Conservation (phyloP, 2,797 vertebrate species). For the Choloepus didactylus region DNA sequence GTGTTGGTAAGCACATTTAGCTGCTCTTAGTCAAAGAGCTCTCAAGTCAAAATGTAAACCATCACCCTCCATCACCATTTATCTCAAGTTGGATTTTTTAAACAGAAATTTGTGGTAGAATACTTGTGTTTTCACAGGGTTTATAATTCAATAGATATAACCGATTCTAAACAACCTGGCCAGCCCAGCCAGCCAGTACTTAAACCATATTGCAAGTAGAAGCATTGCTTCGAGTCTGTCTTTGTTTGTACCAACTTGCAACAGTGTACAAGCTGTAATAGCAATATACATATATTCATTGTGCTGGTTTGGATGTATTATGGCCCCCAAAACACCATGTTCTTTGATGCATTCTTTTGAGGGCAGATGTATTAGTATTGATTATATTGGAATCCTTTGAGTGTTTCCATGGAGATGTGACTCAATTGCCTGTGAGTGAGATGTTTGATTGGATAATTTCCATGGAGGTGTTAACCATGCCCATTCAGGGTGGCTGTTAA, state of each 20-base stretch:
- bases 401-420: no score
- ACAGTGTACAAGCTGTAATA: not conserved
- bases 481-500: no score
- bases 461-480: no score
- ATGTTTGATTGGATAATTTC: no score
- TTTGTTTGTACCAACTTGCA: not conserved
- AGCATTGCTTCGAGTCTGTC: not conserved
- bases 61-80: not conserved
- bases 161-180: not conserved
- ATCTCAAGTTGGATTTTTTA: conserved; percentile 15
- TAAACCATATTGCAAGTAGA: not conserved
- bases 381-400: no score
- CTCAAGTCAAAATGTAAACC: conserved; percentile 39
- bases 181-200: not conserved
- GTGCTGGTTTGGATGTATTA: no score
- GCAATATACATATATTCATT: no score
- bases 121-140: not conserved
- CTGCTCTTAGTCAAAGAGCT: not conserved
- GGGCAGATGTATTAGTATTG: no score
- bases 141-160: conserved; percentile 11
- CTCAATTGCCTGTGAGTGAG: no score
- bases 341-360: no score
- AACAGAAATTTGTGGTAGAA: not conserved
- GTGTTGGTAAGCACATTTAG: not conserved
- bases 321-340: no score